Conservation (phyloP, 2,888 invertebrate species). For the Ptychoptera contaminata region DNA sequence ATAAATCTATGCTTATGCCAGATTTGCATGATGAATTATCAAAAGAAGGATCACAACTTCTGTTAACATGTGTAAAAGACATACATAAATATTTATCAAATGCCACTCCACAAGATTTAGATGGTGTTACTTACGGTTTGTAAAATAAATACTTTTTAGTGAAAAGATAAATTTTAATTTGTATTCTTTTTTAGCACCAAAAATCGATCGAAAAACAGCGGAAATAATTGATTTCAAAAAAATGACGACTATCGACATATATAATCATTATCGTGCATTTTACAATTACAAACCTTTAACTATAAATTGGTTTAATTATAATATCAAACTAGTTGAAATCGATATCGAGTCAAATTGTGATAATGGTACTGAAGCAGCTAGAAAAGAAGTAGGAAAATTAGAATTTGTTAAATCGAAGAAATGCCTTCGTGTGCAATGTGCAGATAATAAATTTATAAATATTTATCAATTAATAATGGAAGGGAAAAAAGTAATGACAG, state of each 20-base stretch:
- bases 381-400: constrained; percentile 37
- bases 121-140: constrained; percentile 58
- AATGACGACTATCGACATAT: constrained; percentile 46
- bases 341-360: background rate
- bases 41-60: constrained; percentile 47
- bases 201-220: constrained; percentile 44
- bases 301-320: constrained; percentile 42
- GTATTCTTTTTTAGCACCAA: constrained; percentile 47
- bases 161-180: constrained; percentile 1
- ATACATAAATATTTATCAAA: constrained; percentile 42
- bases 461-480: constrained; percentile 47
- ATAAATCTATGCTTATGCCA: constrained; percentile 42
- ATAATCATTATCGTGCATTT: constrained; percentile 55
- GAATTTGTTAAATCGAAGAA: constrained; percentile 41
- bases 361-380: too few species aligned
- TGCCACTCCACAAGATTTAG: constrained; percentile 42
- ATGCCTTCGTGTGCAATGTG: constrained; percentile 48
- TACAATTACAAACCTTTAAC: constrained; percentile 44
- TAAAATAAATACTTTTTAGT: constrained; percentile 11
- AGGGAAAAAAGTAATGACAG: constrained; percentile 56
- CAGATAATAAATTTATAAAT: constrained; percentile 45
- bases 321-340: constrained; percentile 39
- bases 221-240: constrained; percentile 45
- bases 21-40: constrained; percentile 49
- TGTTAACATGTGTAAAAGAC: constrained; percentile 43